phyloP scores from a whole-genome alignment of 1,140 invertebrate species.

The Bombus affinis region DNA sequence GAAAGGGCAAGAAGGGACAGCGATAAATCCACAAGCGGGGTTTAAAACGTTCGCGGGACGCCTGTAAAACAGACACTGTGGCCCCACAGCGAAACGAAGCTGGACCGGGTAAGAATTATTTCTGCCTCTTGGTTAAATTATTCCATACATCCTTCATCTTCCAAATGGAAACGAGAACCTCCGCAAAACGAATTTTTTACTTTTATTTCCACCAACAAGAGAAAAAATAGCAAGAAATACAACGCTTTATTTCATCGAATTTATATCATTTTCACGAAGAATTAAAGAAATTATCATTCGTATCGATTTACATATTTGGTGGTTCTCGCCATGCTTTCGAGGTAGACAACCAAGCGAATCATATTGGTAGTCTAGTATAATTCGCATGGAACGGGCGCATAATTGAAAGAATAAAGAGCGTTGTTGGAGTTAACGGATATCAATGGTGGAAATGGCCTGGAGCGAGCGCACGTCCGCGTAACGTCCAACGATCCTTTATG shows the following conservation, averaged over 20 bases:
- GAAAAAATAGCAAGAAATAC: not conserved
- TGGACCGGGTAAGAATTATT: slow-evolving; percentile 58
- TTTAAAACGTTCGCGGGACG: slow-evolving; percentile 62
- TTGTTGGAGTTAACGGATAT: slow-evolving; percentile 17
- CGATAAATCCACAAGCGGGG: slow-evolving; percentile 58
- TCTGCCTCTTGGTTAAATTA: slow-evolving; percentile 49
- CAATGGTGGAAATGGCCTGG: not conserved
- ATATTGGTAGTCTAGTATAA: not conserved
- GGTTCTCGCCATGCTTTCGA: not conserved
- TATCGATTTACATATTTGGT: not conserved
- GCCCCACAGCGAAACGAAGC: slow-evolving; percentile 27
- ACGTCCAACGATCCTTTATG: not conserved
- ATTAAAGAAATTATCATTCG: not conserved
- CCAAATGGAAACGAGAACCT: slow-evolving; percentile 24
- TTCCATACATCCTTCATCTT: slow-evolving; percentile 46
- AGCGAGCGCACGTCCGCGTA: not conserved
- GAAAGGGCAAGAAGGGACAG: slow-evolving; percentile 25
- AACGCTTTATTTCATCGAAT: not conserved
- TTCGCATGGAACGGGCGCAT: not conserved
- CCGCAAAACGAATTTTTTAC: not conserved
- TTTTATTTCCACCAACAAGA: not conserved
- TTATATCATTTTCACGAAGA: not conserved
- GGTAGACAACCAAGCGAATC: too few relatives aligned
- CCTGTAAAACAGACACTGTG: slow-evolving; percentile 61
- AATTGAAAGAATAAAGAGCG: not conserved